Conservation (phyloP, 2,888 invertebrate species). For the Heliconius hortense region DNA sequence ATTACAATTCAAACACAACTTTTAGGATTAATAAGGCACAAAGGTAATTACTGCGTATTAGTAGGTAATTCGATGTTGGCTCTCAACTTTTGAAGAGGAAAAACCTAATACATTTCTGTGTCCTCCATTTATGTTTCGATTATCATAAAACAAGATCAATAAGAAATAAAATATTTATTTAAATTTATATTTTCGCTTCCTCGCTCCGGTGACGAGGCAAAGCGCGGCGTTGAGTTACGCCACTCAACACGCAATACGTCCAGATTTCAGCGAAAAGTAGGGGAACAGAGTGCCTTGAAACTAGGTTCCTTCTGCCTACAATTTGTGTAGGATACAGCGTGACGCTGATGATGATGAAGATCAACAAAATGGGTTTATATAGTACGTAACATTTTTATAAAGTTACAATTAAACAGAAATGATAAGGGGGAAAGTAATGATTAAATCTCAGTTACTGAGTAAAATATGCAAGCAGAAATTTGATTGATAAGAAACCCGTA, state of each 20-base stretch:
- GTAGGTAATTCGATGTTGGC: constrained; percentile 19
- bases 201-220: no score
- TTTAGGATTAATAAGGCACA: constrained; percentile 23
- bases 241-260: no score
- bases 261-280: no score
- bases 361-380: background rate
- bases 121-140: background rate
- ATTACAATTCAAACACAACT: constrained; percentile 25
- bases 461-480: background rate
- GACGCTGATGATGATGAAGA: no score
- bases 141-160: background rate
- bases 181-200: no score
- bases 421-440: background rate
- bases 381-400: background rate
- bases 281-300: no score
- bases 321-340: no score
- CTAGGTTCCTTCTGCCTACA: background rate
- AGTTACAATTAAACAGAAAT: background rate
- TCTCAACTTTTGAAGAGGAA: constrained; percentile 6
- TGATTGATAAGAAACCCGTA: background rate
- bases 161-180: background rate
- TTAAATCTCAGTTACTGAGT: no score
- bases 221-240: no score
- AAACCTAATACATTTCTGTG: background rate
- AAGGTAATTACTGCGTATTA: constrained; percentile 29